Evolutionary conservation across 2,113 vertebrate genomes (phyloP).

Genomic region (Heliornis fulica): DNA sequence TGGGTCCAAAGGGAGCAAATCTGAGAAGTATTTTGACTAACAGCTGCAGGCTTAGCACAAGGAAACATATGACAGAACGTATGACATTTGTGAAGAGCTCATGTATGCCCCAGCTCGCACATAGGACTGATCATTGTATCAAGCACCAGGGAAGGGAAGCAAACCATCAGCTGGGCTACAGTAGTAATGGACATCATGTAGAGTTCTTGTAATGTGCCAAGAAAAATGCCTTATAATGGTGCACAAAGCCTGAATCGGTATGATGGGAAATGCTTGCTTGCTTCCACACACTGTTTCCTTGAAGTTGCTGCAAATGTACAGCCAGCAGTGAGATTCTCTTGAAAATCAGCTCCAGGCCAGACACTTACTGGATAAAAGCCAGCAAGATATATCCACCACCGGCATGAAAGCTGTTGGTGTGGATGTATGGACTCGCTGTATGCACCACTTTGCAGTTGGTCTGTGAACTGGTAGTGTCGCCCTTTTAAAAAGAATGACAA

Average conservation of each 20-base stretch:
- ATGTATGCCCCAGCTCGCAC: not conserved
- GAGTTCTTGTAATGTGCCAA: not conserved
- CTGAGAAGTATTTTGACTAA: conserved; percentile 2
- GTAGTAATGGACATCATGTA: not conserved
- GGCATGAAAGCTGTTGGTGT: not conserved
- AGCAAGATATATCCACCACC: not conserved
- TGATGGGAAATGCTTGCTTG: not conserved
- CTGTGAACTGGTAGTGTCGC: not conserved
- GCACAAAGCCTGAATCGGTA: not conserved
- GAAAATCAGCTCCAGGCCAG: not conserved
- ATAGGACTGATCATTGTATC: not conserved
- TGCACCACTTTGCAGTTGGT: not conserved
- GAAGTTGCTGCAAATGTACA: not conserved
- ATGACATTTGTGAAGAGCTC: not conserved
- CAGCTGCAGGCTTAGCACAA: not conserved
- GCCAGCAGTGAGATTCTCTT: not conserved
- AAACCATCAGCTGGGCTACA: not conserved
- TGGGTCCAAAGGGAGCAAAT: not conserved
- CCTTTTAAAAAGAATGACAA: not conserved
- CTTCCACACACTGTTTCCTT: not conserved
- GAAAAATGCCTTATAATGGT: not conserved
- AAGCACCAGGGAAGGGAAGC: not conserved
- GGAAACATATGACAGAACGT: not conserved
- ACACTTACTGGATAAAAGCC: not conserved
- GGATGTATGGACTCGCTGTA: not conserved